Percentiles rank a stretch among this genome's conserved stretches.
Evolutionary conservation across 2,888 invertebrate genomes (phyloP).

Genomic region (Marronus borbonicus): DNA sequence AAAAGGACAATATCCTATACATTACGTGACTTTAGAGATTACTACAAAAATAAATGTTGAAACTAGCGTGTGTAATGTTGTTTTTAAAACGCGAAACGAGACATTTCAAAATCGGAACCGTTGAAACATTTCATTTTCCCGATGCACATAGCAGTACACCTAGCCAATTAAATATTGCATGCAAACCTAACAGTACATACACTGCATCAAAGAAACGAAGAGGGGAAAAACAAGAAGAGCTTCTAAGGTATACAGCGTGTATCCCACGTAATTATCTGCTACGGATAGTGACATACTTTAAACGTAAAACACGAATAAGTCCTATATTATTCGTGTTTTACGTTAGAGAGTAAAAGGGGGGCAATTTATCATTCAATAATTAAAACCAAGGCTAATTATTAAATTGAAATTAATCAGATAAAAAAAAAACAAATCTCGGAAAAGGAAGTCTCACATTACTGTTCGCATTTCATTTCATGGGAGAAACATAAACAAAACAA

Average conservation of each 20-base stretch:
- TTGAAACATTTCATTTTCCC: neutral
- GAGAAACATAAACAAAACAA: too few relatives aligned
- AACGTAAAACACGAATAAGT: neutral
- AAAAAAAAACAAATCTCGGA: too few relatives aligned
- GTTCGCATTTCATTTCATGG: too few relatives aligned
- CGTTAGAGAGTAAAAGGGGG: neutral
- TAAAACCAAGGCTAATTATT: too few relatives aligned
- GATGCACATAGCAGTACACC: constrained; percentile 5
- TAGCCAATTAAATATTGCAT: constrained; percentile 43
- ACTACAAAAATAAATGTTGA: too few relatives aligned
- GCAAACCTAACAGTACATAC: constrained; percentile 36
- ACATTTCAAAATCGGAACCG: constrained; percentile 19
- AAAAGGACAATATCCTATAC: too few relatives aligned
- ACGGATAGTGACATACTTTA: constrained; percentile 15
- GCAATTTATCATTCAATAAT: too few relatives aligned
- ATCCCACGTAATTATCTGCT: constrained; percentile 18
- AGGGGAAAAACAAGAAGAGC: constrained; percentile 12
- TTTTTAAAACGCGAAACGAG: neutral
- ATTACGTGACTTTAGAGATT: too few relatives aligned
- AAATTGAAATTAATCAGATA: too few relatives aligned
- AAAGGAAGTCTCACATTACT: too few relatives aligned
- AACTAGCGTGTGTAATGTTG: neutral
- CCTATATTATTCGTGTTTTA: too few relatives aligned
- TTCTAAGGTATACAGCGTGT: constrained; percentile 18
- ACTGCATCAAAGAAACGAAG: constrained; percentile 26